Base-by-base conservation (phyloP, 1,140 invertebrate species). In the Asbolus verrucosus region DNA sequence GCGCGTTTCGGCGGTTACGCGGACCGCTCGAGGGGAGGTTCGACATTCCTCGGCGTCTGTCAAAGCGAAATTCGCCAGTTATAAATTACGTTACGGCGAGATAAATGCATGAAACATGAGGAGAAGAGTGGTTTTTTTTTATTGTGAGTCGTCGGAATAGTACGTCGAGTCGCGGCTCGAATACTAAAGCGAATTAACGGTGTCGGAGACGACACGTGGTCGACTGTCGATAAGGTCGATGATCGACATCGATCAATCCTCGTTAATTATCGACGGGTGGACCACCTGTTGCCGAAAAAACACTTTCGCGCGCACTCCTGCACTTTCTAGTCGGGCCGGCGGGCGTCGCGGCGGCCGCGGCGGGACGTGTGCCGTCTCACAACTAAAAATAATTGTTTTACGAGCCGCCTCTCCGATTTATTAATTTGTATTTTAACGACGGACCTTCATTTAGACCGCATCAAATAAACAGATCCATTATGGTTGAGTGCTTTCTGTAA, bases 391-490 rank as follows among this genome's bases (percentile, higher is more conserved):
- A 36, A 2, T 3, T 4, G 11, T 36, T 36, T 36, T 36, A 36
- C 33, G 33, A 36, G n/a, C 33, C 33, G 6, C n/a, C 33, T 36
- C 33, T 5, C 39, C 18, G 16, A 13, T 50, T 50, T 50, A 43
- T 43, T 43, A 43, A 43, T 43, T 43, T 43, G 15, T 43, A 18
- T 43, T n/a, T 43, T 43, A 43, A 43, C 39, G 15, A 43, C 13
- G 15, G 39, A 43, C 39, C 39, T 43, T 43, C 39, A 43, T 43
- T 14, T 43, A 14, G 39, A 18, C 39, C 39, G 39, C 39, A 43
- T 9, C 39, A 43, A 43, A 43, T 43, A 43, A 43, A 43, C 39
- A 43, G 16, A 43, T 43, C 39, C 39, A 43, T 43, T 43, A 43
- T 18, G 15, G 43, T 50, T 21, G 43, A 50, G 43, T 50, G 43